Conservation (phyloP, 2,113 vertebrate species). For the Clinocottus analis region DNA sequence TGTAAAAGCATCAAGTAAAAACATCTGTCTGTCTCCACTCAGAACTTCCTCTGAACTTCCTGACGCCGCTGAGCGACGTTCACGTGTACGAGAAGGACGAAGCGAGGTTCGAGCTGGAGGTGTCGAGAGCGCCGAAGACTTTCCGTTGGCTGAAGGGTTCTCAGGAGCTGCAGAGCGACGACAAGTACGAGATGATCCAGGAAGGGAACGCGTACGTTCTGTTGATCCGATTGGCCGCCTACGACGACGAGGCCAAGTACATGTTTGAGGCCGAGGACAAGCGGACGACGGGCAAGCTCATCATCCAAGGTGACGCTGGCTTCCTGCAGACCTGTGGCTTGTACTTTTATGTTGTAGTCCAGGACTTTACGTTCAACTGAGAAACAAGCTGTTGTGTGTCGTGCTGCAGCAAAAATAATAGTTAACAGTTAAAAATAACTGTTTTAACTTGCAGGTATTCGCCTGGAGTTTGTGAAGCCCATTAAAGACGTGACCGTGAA, state of each 20-base stretch:
- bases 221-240: conserved; percentile 88
- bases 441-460: conserved; percentile 88
- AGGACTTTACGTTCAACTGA: neutral
- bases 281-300: conserved; percentile 88
- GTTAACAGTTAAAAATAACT: neutral
- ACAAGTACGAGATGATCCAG: conserved; percentile 87
- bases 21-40: conserved; percentile 11
- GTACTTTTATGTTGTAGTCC: too few relatives aligned
- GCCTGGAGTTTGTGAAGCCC: conserved; percentile 93
- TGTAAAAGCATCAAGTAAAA: conserved; percentile 8
- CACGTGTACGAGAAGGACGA: conserved; percentile 98
- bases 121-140: conserved; percentile 91
- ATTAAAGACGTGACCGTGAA: conserved; percentile 98
- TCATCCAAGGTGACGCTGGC: conserved; percentile 89
- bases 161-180: conserved; percentile 88
- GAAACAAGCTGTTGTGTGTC: neutral
- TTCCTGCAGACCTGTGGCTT: too few relatives aligned
- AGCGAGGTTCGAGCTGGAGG: conserved; percentile 93
- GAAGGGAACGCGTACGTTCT: conserved; percentile 89
- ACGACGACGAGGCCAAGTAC: conserved; percentile 97
- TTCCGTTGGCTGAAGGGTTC: conserved; percentile 96
- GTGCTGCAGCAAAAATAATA: neutral
- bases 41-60: conserved; percentile 96
- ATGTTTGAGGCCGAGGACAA: conserved; percentile 98
- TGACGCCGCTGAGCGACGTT: conserved; percentile 90